Evolutionary conservation across 2,888 invertebrate species (phyloP).

Genomic region (Smittia sp.): DNA sequence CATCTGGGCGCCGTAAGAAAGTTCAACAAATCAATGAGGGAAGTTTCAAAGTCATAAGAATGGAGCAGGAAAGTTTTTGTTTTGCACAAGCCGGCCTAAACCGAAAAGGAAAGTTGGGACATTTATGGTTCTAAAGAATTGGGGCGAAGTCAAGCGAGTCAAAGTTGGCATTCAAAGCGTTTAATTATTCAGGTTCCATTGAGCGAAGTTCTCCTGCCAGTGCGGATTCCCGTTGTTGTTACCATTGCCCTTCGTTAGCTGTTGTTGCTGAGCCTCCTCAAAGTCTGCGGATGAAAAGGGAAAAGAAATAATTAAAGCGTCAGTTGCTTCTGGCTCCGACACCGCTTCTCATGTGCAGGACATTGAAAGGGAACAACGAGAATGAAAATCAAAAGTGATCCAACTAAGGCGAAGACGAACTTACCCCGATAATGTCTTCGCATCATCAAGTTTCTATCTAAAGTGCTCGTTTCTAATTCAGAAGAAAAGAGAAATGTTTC

Average conservation of each 20-base stretch:
- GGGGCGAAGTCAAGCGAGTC: too few species aligned
- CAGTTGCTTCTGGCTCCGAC: neutral
- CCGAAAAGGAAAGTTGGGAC: too few species aligned
- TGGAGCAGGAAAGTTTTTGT: too few species aligned
- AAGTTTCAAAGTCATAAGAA: too few species aligned
- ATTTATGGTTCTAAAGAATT: too few species aligned
- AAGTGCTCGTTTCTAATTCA: constrained; percentile 1
- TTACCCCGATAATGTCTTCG: constrained; percentile 31
- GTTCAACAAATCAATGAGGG: too few species aligned
- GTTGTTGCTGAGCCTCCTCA: constrained; percentile 26
- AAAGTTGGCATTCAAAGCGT: constrained; percentile 42
- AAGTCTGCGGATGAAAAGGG: constrained; percentile 13
- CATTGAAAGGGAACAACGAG: neutral
- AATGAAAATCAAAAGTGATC: neutral
- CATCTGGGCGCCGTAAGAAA: too few species aligned
- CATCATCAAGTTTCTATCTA: constrained; percentile 31
- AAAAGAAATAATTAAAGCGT: neutral
- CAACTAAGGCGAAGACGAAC: neutral
- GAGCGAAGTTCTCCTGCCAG: constrained; percentile 54
- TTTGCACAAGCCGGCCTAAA: too few species aligned
- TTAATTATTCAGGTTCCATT: constrained; percentile 54
- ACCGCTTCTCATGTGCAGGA: constrained; percentile 1
- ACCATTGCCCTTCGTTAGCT: neutral
- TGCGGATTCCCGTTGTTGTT: constrained; percentile 49
- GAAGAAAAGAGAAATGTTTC: constrained; percentile 32